Evolutionary conservation across 2,888 invertebrate genomes (phyloP).

Genomic region (Microctonus brassicae): DNA sequence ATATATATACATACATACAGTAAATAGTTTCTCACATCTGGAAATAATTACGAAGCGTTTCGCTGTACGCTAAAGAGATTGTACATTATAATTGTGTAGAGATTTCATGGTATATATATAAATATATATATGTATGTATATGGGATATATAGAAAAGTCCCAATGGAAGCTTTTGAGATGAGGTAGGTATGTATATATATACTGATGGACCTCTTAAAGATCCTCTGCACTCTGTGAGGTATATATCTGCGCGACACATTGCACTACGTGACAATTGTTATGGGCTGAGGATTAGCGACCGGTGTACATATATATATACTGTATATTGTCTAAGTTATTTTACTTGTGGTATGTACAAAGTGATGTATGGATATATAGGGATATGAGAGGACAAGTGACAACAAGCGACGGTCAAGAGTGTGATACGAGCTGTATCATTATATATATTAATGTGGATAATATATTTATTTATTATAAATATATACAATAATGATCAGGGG

Average conservation of each 20-base stretch:
- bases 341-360: not conserved
- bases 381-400: not conserved
- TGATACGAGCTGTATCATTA: too few species aligned
- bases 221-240: not conserved
- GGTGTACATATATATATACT: too few species aligned
- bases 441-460: too few species aligned
- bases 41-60: constrained; percentile 66
- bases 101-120: not conserved
- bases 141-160: too few species aligned
- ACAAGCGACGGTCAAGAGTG: not conserved
- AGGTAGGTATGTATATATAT: constrained; percentile 6
- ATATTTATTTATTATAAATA: too few species aligned
- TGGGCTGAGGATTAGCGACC: constrained; percentile 10
- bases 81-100: not conserved
- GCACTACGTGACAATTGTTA: constrained; percentile 21
- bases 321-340: not conserved
- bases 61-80: too few species aligned
- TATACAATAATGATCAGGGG: too few species aligned
- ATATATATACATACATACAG: not conserved
- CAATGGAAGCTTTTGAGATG: too few species aligned
- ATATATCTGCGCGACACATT: not conserved
- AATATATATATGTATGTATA: constrained; percentile 4
- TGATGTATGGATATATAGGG: not conserved
- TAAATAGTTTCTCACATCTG: constrained; percentile 55
- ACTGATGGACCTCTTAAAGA: not conserved